Base-by-base conservation (phyloP, 2,113 vertebrate species). In the Rhinolophus sinicus region DNA sequence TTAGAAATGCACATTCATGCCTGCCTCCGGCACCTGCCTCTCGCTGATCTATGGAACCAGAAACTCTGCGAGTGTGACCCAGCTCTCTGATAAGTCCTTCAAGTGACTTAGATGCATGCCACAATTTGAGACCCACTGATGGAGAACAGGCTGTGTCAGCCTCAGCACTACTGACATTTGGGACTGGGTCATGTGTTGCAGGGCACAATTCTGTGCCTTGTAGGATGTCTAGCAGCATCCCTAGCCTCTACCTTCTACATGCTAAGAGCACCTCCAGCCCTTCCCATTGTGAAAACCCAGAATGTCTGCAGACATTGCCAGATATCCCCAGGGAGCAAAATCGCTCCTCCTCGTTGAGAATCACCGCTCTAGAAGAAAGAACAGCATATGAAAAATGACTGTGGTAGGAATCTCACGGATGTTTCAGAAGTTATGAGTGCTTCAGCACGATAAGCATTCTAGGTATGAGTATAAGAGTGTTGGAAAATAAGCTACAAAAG, bases 191-290 rank as follows among this genome's bases (percentile, higher is more conserved):
- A 19, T 58, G 86, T 67, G 14, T 19, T n/a, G 5, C 21, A 11
- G 35, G 56, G 19, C 40, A 1, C 22, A 47, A 3, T 40, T 44
- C 26, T 65, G 50, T 64, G 15, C 30, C 12, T n/a, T 81, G 33
- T 56, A 19, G 72, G 5, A 21, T 58, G 10, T 15, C 76, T 28
- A 50, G 40, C 65, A 44, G 5, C 10, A 38, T 58, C 40, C n/a
- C 12, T 70, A 16, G 24, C 6, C 40, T 88, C 56, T 54, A 19
- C 28, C 33, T 15, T 47, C 58, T 21, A 50, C 40, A 70, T 75
- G 9, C 26, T 56, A 33, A 28, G 13, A 52, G 15, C 35, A 33
- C 12, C 2, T 8, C 0, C 3, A 1, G 13, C 14, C 16, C 19
- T 26, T 16, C 30, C 13, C 19, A 47, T 21, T 58, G 3, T 91